Percentiles rank a stretch among this genome's conserved stretches.
phyloP scores from a whole-genome alignment of 2,888 invertebrate genomes.

The Stenodema calcarata region DNA sequence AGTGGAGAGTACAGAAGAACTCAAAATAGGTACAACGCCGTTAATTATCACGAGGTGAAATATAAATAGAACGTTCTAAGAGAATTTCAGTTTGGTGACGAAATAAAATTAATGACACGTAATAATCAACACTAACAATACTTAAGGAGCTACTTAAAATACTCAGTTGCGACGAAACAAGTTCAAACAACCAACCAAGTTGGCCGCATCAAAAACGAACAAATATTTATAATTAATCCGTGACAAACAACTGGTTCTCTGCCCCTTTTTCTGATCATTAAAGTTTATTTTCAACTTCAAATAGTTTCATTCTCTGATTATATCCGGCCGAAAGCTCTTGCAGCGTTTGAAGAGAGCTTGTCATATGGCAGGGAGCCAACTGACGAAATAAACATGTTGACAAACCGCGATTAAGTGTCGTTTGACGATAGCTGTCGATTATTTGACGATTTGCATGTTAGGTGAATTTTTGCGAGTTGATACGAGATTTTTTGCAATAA shows the following conservation, averaged over 20 bases:
- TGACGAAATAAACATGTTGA: neutral
- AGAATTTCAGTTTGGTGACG: no score
- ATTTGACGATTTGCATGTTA: neutral
- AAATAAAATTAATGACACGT: no score
- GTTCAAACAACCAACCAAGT: neutral
- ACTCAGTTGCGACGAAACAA: neutral
- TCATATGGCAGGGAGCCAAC: neutral
- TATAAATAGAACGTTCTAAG: no score
- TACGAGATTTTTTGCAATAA: no score
- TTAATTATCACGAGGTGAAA: no score
- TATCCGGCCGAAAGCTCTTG: neutral
- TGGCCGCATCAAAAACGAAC: neutral
- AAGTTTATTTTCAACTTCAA: constrained; percentile 2
- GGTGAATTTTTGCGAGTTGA: neutral
- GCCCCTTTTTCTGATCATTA: neutral
- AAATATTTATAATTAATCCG: neutral
- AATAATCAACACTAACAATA: neutral
- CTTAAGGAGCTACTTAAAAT: neutral
- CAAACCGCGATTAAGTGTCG: neutral
- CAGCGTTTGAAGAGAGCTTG: neutral
- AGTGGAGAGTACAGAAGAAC: no score
- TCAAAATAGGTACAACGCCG: no score
- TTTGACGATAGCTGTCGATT: neutral
- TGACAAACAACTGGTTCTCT: neutral
- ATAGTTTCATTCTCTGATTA: constrained; percentile 2